These are phyloP conservation scores for Rhinatrema bivittatum DNA, from an alignment of 2,797 vertebrate genomes.

Conservation along the genomic window DNA sequence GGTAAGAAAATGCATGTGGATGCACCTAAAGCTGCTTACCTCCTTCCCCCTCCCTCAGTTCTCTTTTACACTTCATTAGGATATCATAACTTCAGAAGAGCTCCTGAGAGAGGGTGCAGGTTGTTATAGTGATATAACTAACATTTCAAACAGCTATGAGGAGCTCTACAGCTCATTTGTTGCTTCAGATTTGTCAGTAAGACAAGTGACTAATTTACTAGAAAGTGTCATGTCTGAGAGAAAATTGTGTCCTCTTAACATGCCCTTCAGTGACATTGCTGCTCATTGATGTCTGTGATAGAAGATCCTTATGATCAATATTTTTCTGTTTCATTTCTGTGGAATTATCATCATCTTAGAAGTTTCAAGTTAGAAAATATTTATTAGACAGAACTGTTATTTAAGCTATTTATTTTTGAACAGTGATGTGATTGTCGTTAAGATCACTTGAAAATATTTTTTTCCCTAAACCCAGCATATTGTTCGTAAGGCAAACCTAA, in stretches of 20 bases:
- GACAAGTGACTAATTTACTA: constrained; percentile 25
- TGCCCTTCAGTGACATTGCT: constrained; percentile 15
- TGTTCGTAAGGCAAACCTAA: too few species aligned
- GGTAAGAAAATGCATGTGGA: too few species aligned
- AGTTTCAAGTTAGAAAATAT: too few species aligned
- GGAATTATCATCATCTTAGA: constrained; percentile 4
- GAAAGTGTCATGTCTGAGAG: constrained; percentile 15
- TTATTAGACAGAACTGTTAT: too few species aligned
- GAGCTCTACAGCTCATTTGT: constrained; percentile 11
- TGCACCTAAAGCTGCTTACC: too few species aligned
- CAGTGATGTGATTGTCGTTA: too few species aligned
- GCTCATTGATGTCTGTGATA: constrained; percentile 20
- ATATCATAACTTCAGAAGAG: constrained; percentile 9
- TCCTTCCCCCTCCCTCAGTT: too few species aligned
- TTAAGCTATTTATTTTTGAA: too few species aligned
- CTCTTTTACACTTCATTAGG: constrained; percentile 17
- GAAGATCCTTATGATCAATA: constrained; percentile 15
- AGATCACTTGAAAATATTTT: too few species aligned
- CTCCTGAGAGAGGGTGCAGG: not conserved
- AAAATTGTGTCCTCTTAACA: constrained; percentile 11
- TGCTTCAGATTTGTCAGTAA: constrained; percentile 17
- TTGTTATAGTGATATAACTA: constrained; percentile 12
- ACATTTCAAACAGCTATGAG: constrained; percentile 14
- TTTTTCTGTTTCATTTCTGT: constrained; percentile 20
- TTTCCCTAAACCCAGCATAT: too few species aligned